A percentile compares a stretch with the other conserved stretches of the same genome.
Evolutionary conservation across 2,888 invertebrate species (phyloP).

Genomic region (Yponomeuta evonymella): DNA sequence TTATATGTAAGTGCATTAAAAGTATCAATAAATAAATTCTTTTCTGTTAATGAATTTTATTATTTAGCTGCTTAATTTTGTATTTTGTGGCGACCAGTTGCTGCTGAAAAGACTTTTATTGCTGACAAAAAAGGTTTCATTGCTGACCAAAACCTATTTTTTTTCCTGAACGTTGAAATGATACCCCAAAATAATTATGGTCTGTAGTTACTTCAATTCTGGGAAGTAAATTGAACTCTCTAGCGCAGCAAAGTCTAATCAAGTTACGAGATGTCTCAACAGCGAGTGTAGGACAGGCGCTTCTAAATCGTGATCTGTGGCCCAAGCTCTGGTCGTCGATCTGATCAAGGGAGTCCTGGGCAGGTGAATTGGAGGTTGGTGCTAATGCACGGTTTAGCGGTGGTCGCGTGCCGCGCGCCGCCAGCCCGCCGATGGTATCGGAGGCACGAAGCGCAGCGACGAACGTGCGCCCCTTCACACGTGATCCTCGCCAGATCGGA

Average conservation of each 20-base stretch:
- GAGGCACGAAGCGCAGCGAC: slow-evolving; percentile 56
- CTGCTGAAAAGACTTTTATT: too few relatives aligned
- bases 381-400: slow-evolving; percentile 20
- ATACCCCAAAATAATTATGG: too few relatives aligned
- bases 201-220: too few relatives aligned
- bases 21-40: too few relatives aligned
- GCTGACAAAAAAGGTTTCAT: too few relatives aligned
- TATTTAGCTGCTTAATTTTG: too few relatives aligned
- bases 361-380: slow-evolving; percentile 14
- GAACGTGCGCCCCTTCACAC: slow-evolving; percentile 71
- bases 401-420: slow-evolving; percentile 63
- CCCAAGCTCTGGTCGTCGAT: neutral
- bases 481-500: slow-evolving; percentile 65
- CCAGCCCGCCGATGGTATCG: slow-evolving; percentile 56
- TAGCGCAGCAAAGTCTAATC: neutral
- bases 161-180: too few relatives aligned
- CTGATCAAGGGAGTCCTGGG: neutral
- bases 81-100: too few relatives aligned
- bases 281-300: neutral
- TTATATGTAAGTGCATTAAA: too few relatives aligned
- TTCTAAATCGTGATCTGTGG: slow-evolving; percentile 1
- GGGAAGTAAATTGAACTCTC: neutral
- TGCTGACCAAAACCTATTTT: too few relatives aligned
- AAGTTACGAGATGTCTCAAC: neutral
- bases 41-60: too few relatives aligned